Evolutionary conservation across 2,888 invertebrate species (phyloP).

Genomic region (Dione juno): DNA sequence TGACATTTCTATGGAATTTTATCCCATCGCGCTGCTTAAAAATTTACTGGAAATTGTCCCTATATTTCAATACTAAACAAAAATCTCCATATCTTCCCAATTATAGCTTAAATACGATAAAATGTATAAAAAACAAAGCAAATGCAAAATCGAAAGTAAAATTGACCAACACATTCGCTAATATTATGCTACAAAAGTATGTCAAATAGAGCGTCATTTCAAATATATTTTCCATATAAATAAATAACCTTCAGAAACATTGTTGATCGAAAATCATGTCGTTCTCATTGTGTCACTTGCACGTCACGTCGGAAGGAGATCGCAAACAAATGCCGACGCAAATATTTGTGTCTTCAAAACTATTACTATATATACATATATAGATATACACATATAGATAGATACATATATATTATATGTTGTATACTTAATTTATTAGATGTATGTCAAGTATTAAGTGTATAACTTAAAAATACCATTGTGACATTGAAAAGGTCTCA

Average conservation of each 20-base stretch:
- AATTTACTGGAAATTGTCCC: no score
- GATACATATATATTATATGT: not conserved
- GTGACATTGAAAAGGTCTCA: no score
- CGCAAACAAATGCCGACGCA: constrained; percentile 9
- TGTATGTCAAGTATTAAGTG: no score
- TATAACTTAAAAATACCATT: no score
- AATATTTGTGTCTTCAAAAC: constrained; percentile 30
- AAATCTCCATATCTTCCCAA: no score
- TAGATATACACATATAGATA: not conserved
- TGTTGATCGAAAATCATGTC: constrained; percentile 21
- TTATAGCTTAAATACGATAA: no score
- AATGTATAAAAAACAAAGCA: no score
- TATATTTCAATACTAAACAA: no score
- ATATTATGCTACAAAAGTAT: not conserved
- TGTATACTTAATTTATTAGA: not conserved
- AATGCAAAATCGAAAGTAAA: no score
- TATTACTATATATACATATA: not conserved
- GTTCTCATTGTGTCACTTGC: constrained; percentile 31
- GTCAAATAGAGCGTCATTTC: not conserved
- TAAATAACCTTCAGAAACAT: constrained; percentile 24
- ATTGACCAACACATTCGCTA: not conserved
- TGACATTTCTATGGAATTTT: no score
- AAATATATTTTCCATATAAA: constrained; percentile 28
- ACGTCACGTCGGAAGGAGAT: constrained; percentile 29
- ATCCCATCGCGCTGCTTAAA: no score